These are phyloP conservation scores for Cololabis saira DNA, from an alignment of 2,113 vertebrate genomes.

Conservation along the genomic window DNA sequence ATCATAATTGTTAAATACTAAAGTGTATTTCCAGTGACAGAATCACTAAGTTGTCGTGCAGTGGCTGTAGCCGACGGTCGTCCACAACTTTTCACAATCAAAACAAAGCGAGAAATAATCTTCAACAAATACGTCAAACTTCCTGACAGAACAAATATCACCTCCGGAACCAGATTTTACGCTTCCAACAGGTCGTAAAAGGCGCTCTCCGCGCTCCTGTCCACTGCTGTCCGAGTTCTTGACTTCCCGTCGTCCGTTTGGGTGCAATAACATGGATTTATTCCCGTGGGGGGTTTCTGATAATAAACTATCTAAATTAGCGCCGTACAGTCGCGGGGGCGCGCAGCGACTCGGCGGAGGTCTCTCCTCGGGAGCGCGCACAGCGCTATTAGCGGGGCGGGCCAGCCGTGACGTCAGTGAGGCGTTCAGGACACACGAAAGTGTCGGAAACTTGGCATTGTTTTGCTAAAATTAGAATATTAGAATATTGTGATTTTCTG, in stretches of 20 bases:
- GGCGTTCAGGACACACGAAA: not conserved
- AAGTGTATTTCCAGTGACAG: not conserved
- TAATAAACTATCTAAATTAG: constrained; percentile 51
- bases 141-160: constrained; percentile 76
- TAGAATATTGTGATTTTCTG: no score
- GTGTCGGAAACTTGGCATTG: not conserved
- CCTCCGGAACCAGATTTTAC: constrained; percentile 73
- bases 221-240: not conserved
- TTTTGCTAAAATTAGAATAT: no score
- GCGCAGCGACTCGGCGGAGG: constrained; percentile 68
- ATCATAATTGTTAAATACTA: no score
- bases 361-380: constrained; percentile 51
- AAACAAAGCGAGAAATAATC: constrained; percentile 66
- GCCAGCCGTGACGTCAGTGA: constrained; percentile 47
- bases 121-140: constrained; percentile 72
- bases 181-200: constrained; percentile 40
- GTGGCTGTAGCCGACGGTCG: not conserved
- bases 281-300: constrained; percentile 38
- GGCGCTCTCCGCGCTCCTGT: not conserved
- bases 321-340: constrained; percentile 56
- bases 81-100: constrained; percentile 42
- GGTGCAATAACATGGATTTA: not conserved
- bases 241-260: not conserved
- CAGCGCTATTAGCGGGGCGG: constrained; percentile 37
- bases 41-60: not conserved